A percentile compares a stretch with the other conserved stretches of the same genome.
These are phyloP conservation scores for Platyscapa corneri DNA, from an alignment of 1,140 invertebrate genomes.

Conservation along the genomic window DNA sequence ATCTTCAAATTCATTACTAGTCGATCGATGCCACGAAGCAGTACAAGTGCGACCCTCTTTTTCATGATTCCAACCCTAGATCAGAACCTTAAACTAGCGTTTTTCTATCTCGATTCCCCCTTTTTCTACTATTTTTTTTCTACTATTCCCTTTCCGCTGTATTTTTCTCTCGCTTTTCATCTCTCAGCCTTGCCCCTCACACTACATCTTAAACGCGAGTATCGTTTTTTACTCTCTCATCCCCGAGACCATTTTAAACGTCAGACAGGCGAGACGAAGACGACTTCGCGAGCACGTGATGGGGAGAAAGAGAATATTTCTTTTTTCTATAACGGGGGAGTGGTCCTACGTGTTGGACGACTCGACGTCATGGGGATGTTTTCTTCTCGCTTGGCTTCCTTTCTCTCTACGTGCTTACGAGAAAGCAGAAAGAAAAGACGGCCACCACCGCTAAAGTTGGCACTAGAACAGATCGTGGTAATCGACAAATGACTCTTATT, in stretches of 20 bases:
- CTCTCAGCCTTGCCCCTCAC: neutral
- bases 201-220: neutral
- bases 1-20: conserved; percentile 66
- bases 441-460: neutral
- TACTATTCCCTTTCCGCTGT: neutral
- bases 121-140: neutral
- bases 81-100: conserved; percentile 43
- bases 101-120: conserved; percentile 39
- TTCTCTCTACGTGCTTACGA: too few relatives aligned
- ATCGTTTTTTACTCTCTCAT: neutral
- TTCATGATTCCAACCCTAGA: conserved; percentile 47
- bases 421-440: neutral
- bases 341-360: conserved; percentile 10
- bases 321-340: conserved; percentile 10
- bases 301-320: conserved; percentile 41
- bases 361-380: conserved; percentile 22
- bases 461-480: conserved; percentile 53
- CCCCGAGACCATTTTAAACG: conserved; percentile 36
- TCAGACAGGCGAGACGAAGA: neutral
- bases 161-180: neutral
- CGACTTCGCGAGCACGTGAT: neutral
- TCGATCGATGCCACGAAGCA: conserved; percentile 52
- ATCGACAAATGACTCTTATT: conserved; percentile 63
- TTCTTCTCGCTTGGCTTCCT: neutral
- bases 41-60: conserved; percentile 50